phyloP scores from a whole-genome alignment of 23 tunicate species.

The Diplosoma virens region DNA sequence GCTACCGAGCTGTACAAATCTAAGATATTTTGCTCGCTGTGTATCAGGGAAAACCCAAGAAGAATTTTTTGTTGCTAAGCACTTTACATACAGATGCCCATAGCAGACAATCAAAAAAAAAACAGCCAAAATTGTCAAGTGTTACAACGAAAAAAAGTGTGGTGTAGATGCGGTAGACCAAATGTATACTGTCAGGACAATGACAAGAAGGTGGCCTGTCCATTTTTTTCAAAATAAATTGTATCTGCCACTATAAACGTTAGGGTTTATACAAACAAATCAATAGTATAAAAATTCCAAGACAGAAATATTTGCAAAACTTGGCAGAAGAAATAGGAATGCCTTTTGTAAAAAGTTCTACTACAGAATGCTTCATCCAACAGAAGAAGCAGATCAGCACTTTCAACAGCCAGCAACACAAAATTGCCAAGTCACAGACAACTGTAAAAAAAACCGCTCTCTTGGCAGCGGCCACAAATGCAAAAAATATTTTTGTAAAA shows the following conservation, averaged over 20 bases:
- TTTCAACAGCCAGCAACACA: not conserved
- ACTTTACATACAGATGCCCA: not conserved
- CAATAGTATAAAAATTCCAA: constrained; percentile 14
- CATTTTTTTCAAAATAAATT: constrained; percentile 1
- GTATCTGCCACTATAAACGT: not conserved
- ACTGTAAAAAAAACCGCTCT: constrained; percentile 29
- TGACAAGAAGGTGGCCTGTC: constrained; percentile 20
- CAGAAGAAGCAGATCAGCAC: not conserved
- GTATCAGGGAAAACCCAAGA: constrained; percentile 1
- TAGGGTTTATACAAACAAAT: constrained; percentile 14
- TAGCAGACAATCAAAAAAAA: not conserved
- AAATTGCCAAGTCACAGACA: constrained; percentile 19
- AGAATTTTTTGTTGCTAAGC: constrained; percentile 8
- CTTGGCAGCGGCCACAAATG: constrained; percentile 14
- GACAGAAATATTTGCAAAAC: constrained; percentile 7
- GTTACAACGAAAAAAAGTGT: not conserved
- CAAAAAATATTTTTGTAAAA: constrained; percentile 1
- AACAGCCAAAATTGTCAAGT: not conserved
- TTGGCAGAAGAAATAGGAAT: constrained; percentile 14
- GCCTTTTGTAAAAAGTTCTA: not conserved
- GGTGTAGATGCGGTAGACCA: constrained; percentile 4
- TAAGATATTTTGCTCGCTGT: constrained; percentile 1
- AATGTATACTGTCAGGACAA: constrained; percentile 11
- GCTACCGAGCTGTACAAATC: constrained; percentile 4
- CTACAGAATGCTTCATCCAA: not conserved